Conservation (phyloP, 2,113 vertebrate species). For the Phasianus colchicus region DNA sequence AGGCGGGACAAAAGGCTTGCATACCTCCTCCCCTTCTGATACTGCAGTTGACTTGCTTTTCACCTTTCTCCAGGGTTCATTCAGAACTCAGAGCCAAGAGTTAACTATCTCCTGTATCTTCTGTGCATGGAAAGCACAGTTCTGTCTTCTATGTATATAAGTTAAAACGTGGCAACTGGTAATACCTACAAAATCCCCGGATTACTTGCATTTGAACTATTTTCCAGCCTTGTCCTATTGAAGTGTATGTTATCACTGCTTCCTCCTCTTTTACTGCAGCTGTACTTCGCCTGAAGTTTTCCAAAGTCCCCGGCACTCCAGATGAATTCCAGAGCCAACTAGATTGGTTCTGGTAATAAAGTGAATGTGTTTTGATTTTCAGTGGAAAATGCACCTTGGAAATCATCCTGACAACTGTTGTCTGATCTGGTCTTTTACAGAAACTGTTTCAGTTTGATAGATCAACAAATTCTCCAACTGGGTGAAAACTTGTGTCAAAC, state of each 20-base stretch:
- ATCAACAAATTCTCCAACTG: neutral
- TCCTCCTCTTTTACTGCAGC: neutral
- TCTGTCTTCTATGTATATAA: neutral
- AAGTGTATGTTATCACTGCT: neutral
- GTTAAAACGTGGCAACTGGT: neutral
- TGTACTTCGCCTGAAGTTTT: neutral
- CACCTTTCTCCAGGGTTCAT: neutral
- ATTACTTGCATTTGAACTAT: accelerated
- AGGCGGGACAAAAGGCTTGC: neutral
- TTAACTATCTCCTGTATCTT: neutral
- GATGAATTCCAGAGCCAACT: neutral
- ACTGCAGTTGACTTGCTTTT: neutral
- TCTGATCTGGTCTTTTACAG: neutral
- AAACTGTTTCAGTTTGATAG: neutral
- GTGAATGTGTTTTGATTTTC: neutral
- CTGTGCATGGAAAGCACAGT: neutral
- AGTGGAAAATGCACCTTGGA: neutral
- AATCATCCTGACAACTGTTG: neutral
- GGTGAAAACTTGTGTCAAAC: slow-evolving; percentile 12
- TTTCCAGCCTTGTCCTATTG: neutral
- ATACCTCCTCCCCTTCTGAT: neutral
- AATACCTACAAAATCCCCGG: neutral
- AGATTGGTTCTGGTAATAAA: neutral
- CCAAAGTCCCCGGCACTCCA: neutral
- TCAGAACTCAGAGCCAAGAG: neutral